Evolutionary conservation across 2,113 vertebrate species (phyloP).

Genomic region (Beaufortia kweichowensis): DNA sequence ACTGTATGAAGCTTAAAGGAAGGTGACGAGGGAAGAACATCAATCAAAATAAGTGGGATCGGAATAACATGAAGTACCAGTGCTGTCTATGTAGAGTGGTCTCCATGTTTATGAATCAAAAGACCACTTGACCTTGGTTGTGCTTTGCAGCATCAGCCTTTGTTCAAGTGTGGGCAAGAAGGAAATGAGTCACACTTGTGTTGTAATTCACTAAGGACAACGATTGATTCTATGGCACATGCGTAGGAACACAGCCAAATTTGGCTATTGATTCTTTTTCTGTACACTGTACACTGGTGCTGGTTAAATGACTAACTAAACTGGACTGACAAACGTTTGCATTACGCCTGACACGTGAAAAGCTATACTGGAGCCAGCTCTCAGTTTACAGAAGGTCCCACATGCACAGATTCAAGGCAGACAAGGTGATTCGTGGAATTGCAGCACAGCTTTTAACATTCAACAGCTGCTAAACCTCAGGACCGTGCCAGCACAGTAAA

Average conservation of each 20-base stretch:
- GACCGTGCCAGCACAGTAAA: neutral
- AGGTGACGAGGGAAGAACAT: neutral
- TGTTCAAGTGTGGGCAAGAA: constrained; percentile 10
- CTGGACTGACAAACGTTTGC: neutral
- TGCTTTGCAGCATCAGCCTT: neutral
- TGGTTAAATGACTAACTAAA: neutral
- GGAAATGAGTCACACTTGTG: neutral
- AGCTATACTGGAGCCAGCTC: constrained; percentile 1
- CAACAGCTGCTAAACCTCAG: neutral
- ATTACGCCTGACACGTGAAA: neutral
- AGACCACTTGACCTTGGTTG: constrained; percentile 12
- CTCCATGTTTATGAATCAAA: neutral
- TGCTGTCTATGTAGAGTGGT: neutral
- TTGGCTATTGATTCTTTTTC: neutral
- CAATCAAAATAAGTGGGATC: neutral
- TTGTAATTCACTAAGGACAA: neutral
- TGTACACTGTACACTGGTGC: neutral
- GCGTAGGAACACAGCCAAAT: neutral
- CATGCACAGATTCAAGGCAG: neutral
- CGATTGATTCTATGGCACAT: neutral
- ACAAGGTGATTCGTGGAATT: neutral
- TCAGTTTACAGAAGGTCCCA: neutral
- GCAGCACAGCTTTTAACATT: neutral
- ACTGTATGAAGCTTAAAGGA: neutral
- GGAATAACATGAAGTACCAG: neutral